Evolutionary conservation across 2,888 invertebrate species (phyloP).

Genomic region (Noctua comes): DNA sequence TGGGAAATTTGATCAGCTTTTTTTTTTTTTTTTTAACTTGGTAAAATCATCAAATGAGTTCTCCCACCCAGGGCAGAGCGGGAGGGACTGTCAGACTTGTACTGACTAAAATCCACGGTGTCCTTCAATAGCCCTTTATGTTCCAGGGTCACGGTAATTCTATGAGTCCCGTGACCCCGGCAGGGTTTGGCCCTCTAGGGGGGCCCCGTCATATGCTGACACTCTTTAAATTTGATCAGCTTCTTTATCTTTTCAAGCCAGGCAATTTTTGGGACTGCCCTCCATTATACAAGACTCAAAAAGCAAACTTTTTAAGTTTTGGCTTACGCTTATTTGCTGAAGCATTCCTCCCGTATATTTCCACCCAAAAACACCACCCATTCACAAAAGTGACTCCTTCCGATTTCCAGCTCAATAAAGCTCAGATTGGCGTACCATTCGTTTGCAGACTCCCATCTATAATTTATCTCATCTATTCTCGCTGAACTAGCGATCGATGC

Average conservation of each 20-base stretch:
- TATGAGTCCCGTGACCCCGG: no score
- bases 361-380: neutral
- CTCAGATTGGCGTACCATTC: neutral
- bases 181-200: no score
- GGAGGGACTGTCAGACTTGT: no score
- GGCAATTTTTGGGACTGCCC: neutral
- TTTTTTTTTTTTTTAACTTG: neutral
- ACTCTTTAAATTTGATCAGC: no score
- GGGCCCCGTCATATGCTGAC: no score
- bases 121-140: no score
- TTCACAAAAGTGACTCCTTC: neutral
- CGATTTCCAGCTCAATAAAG: conserved; percentile 31
- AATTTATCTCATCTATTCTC: conserved; percentile 67
- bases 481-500: conserved; percentile 48
- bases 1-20: no score
- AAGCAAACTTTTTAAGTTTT: neutral
- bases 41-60: no score
- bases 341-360: neutral
- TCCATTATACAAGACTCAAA: neutral
- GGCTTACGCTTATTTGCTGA: neutral
- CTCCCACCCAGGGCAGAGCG: no score
- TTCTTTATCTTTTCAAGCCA: neutral
- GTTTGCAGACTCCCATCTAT: conserved; percentile 58
- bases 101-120: no score
- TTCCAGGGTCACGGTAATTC: no score